These are phyloP conservation scores for Novumbra hubbsi DNA, from an alignment of 2,797 vertebrate species.

Conservation along the genomic window DNA sequence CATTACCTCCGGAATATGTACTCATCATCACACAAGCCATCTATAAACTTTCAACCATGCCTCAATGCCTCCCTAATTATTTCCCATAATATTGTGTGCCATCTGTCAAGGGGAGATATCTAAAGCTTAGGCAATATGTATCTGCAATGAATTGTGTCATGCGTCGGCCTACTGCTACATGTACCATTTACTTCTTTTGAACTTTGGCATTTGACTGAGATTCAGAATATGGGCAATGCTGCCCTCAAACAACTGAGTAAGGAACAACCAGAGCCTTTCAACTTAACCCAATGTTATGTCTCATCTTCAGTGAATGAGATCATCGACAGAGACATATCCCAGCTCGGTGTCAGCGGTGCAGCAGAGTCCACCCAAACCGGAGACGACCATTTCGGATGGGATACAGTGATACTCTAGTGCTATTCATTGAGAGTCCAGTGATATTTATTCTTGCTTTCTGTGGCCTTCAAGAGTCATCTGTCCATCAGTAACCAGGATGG, in stretches of 20 bases:
- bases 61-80: background rate
- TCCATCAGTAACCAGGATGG: background rate
- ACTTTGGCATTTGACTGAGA: background rate
- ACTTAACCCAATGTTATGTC: background rate
- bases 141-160: background rate
- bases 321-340: conserved; percentile 90
- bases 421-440: background rate
- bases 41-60: background rate
- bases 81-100: background rate
- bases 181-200: background rate
- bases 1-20: background rate
- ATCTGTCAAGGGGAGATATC: background rate
- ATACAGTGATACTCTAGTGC: conserved; percentile 28
- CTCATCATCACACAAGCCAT: background rate
- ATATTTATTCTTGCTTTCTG: conserved; percentile 29
- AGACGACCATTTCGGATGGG: conserved; percentile 46
- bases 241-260: conserved; percentile 11
- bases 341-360: conserved; percentile 50
- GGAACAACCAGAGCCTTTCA: background rate
- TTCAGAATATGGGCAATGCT: conserved; percentile 14
- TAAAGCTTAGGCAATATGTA: background rate
- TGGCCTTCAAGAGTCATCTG: conserved; percentile 23
- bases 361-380: conserved; percentile 37
- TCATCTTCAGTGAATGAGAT: conserved; percentile 87
- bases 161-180: conserved; percentile 8